Base-by-base conservation (phyloP, 2,113 vertebrate species). In the Microcebus lehilahytsara region DNA sequence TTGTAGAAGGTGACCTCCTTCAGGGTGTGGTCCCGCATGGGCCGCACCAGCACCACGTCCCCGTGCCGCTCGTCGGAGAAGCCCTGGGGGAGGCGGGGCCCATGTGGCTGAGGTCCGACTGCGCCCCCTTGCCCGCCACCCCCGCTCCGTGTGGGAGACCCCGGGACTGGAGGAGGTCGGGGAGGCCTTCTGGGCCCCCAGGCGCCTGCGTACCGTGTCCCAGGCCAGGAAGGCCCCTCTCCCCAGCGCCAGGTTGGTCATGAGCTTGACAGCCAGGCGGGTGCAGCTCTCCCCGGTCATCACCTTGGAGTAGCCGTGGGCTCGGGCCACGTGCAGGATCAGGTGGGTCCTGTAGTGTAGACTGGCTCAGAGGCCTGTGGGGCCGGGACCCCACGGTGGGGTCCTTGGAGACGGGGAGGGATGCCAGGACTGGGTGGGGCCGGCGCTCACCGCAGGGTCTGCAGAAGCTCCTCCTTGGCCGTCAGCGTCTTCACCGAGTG, bases 1-100 rank as follows among this genome's bases (percentile, higher is more conserved):
- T 99, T 99, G 98, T 99, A 99, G 98, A 99, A 99, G 71, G 98
- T 98, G 0, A 99, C 99, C 98, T 99, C 99, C 98, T 99, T 99
- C 46, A 99, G 98, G 0, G 98, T 99, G 98, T 99, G 99, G 67
- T 99, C 99, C 49, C 99, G 99, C 99, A 99, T 99, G 37, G 99
- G 99, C 9, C 99, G 98, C 71, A 99, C 98, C 88, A 99, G 95
- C 37, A 98, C 92, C 53, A 99, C 97, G 1, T 99, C 99, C 0
- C 99, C 99, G 0, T 99, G 99, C 2, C 99, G 99, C 85, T 96
- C 91, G 19, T 99, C 99, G 0, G 98, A 98, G 94, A 99, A 99
- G 30, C 99, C 99, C 99, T 99, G 96, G 0, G 1, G n/a, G 20
- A 0, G 37, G 4, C 8, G n/a, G 0, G 40, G 19, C 19, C 17